Conservation (phyloP, 2,113 vertebrate genomes). For the Helogale parvula region DNA sequence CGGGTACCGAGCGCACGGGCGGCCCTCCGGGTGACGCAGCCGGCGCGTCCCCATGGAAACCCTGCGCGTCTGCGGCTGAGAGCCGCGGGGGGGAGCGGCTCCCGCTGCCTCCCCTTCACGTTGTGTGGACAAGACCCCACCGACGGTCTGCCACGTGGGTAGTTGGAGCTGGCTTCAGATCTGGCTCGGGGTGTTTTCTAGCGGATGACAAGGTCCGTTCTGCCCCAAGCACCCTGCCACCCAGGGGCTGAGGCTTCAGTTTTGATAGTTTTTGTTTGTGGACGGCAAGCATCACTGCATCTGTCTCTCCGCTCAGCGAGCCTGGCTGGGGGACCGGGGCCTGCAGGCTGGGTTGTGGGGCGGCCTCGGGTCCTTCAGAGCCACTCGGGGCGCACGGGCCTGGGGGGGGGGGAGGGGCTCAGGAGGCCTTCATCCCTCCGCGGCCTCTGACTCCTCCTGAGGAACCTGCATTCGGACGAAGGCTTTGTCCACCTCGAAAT, state of each 20-base stretch:
- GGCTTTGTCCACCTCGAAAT: not conserved
- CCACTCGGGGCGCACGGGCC: not conserved
- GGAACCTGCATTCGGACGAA: not conserved
- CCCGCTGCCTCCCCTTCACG: not conserved
- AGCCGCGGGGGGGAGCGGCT: too few species aligned
- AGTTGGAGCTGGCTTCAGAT: not conserved
- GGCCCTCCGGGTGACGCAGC: accelerated
- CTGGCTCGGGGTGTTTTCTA: not conserved
- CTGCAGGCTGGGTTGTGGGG: not conserved
- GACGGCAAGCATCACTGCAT: too few species aligned
- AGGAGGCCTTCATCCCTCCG: not conserved
- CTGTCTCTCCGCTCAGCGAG: too few species aligned
- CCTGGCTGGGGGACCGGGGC: not conserved
- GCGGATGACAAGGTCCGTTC: not conserved
- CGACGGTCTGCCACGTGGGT: too few species aligned
- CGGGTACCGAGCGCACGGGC: accelerated
- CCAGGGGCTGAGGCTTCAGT: not conserved
- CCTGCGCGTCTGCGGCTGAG: too few species aligned
- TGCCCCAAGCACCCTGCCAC: not conserved
- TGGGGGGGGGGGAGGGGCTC: not conserved
- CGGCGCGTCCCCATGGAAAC: too few species aligned
- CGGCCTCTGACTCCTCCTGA: accelerated
- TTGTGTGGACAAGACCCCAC: not conserved
- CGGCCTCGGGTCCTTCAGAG: not conserved
- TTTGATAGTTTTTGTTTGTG: not conserved